Evolutionary conservation across 1,140 invertebrate genomes (phyloP).

Genomic region (Patella vulgata): DNA sequence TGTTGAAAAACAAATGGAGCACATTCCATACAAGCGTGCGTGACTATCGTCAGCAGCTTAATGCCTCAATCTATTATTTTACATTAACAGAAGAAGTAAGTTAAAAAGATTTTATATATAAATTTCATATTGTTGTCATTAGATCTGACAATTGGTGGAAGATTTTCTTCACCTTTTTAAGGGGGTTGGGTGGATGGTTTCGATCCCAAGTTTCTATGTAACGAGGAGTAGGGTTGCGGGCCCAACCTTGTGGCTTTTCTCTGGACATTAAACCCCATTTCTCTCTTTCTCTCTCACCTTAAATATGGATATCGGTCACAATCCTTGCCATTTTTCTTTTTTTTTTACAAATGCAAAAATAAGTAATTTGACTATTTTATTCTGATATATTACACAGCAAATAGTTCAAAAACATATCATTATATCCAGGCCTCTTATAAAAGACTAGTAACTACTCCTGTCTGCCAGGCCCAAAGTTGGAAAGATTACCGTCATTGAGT

Average conservation of each 20-base stretch:
- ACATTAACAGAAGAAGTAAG: constrained; percentile 72
- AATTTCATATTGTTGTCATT: neutral
- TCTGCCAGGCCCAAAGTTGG: too few species aligned
- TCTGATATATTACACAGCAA: neutral
- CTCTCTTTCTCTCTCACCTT: neutral
- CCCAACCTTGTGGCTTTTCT: too few species aligned
- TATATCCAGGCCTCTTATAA: neutral
- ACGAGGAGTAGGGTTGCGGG: too few species aligned
- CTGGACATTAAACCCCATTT: too few species aligned
- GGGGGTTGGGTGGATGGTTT: too few species aligned
- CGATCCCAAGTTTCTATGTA: too few species aligned
- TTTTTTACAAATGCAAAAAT: too few species aligned
- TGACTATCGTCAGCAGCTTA: constrained; percentile 73
- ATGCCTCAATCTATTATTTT: constrained; percentile 72
- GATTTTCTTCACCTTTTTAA: neutral
- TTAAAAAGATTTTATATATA: neutral
- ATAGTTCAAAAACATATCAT: constrained; percentile 1
- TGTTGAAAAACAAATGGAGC: constrained; percentile 78
- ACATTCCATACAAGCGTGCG: constrained; percentile 77
- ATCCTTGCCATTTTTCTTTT: too few species aligned
- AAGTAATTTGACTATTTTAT: too few species aligned
- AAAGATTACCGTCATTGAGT: too few species aligned
- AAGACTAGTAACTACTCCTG: constrained; percentile 4
- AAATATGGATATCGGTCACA: too few species aligned
- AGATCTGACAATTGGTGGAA: too few species aligned